Conservation (phyloP, 2,113 vertebrate species). For the Phasianus colchicus region DNA sequence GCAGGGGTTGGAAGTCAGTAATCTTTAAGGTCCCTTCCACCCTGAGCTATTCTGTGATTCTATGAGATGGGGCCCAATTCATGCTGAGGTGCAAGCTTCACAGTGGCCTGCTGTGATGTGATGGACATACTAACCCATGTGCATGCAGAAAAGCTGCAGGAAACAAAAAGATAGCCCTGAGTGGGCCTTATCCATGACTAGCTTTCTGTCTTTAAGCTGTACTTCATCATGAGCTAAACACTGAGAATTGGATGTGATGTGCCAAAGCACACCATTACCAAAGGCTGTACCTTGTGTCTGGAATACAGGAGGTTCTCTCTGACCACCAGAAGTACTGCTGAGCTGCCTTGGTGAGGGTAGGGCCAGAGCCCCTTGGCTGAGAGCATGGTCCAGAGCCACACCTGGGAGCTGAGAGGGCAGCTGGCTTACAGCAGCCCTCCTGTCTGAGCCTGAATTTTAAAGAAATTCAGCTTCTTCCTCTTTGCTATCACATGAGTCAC, state of each 20-base stretch:
- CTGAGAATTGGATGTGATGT: rapidly evolving
- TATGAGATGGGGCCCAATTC: neutral
- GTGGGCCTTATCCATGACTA: neutral
- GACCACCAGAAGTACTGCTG: neutral
- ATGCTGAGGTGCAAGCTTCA: neutral
- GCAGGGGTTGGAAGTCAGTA: no score
- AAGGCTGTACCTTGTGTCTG: neutral
- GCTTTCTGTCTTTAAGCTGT: neutral
- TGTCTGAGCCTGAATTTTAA: neutral
- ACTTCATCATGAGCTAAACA: neutral
- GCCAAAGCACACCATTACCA: neutral
- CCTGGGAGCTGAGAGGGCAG: neutral
- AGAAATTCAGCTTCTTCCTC: constrained; percentile 24
- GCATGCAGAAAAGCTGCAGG: rapidly evolving
- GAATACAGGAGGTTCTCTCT: neutral
- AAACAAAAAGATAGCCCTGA: neutral
- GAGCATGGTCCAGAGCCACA: rapidly evolving
- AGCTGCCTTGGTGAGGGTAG: rapidly evolving
- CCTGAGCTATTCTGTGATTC: no score
- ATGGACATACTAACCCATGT: neutral
- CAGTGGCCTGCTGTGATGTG: rapidly evolving
- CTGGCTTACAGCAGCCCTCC: rapidly evolving
- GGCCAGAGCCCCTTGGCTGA: neutral
- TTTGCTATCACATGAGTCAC: neutral
- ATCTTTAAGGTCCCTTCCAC: no score